Evolutionary conservation across 2,113 vertebrate species (phyloP).

Genomic region (Lipotes vexillifer): DNA sequence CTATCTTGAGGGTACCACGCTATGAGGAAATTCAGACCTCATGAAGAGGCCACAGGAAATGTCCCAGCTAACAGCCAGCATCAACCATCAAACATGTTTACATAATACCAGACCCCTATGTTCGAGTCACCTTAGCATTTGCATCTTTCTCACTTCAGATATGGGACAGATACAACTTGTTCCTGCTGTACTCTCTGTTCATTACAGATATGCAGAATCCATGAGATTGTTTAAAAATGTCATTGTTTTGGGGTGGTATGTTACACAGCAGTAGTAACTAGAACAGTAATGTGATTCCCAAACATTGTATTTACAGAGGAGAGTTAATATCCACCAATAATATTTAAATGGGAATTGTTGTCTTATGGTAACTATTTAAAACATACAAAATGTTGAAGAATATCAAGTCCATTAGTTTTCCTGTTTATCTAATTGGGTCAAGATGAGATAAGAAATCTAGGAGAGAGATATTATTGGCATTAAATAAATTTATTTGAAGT

Average conservation of each 20-base stretch:
- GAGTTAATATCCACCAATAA: background rate
- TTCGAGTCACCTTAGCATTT: background rate
- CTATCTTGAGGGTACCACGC: background rate
- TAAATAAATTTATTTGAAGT: background rate
- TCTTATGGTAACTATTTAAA: background rate
- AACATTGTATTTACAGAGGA: background rate
- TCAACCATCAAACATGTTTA: fast-evolving
- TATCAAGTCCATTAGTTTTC: background rate
- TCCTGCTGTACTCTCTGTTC: background rate
- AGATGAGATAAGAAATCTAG: background rate
- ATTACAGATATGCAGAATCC: background rate
- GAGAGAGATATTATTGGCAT: background rate
- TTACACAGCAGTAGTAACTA: background rate
- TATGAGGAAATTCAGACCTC: background rate
- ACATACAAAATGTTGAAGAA: background rate
- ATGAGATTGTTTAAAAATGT: background rate
- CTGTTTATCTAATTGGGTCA: background rate
- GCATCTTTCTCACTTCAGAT: background rate
- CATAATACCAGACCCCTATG: background rate
- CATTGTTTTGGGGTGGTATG: background rate
- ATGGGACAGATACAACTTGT: background rate
- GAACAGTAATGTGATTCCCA: background rate
- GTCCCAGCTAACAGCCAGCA: background rate
- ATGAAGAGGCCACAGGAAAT: fast-evolving
- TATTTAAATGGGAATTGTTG: background rate